phyloP scores from a whole-genome alignment of 2,888 invertebrate genomes.

The Drosophila affinis region DNA sequence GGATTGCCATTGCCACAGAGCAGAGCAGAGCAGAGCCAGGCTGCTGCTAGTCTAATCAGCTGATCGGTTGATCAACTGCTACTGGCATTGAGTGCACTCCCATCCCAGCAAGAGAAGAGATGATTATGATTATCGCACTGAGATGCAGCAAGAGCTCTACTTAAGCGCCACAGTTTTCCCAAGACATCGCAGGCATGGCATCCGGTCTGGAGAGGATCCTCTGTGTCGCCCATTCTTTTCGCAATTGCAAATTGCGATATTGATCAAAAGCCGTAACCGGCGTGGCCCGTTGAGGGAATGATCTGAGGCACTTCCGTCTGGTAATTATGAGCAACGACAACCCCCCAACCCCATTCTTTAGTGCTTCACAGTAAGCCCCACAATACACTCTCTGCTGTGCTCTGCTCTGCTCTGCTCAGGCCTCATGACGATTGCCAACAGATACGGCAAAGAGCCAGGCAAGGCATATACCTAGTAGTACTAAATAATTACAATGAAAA shows the following conservation, averaged over 20 bases:
- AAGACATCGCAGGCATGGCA: conserved; percentile 54
- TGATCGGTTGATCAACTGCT: conserved; percentile 50
- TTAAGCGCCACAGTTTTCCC: conserved; percentile 71
- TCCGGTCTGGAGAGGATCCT: conserved; percentile 47
- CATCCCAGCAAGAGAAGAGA: conserved; percentile 7
- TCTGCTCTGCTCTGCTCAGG: conserved; percentile 10
- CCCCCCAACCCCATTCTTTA: conserved; percentile 12
- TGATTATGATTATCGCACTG: conserved; percentile 57
- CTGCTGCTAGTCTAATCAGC: conserved; percentile 40
- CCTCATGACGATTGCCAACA: conserved; percentile 41
- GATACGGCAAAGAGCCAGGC: conserved; percentile 24
- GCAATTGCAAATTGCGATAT: conserved; percentile 42
- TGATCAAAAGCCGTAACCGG: conserved; percentile 64
- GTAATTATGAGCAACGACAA: conserved; percentile 59
- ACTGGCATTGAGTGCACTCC: conserved; percentile 57
- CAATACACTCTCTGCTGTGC: conserved; percentile 3
- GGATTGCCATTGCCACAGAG: conserved; percentile 39
- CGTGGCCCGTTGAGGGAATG: conserved; percentile 34
- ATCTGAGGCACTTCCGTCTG: conserved; percentile 55
- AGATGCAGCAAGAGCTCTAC: conserved; percentile 26
- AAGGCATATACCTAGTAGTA: not conserved
- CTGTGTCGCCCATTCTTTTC: conserved; percentile 13
- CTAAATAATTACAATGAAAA: conserved; percentile 61
- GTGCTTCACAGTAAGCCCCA: conserved; percentile 25
- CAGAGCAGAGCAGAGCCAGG: conserved; percentile 17